Percentiles rank a stretch among this genome's conserved stretches.
phyloP scores from a whole-genome alignment of 2,113 vertebrate species.

The Donacobius atricapilla region DNA sequence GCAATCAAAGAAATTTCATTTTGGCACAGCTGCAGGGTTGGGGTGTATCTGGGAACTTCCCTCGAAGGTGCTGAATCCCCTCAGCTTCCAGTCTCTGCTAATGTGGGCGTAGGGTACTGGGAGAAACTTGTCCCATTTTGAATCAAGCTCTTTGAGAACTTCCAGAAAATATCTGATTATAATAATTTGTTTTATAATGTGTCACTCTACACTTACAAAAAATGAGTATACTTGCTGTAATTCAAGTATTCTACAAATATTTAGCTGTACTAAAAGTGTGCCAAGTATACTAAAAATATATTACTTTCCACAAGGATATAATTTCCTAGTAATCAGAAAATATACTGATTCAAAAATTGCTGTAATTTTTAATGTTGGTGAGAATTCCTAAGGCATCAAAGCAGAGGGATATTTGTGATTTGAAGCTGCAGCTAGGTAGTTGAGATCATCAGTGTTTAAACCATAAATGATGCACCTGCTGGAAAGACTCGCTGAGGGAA shows the following conservation, averaged over 20 bases:
- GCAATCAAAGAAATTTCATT: constrained; percentile 31
- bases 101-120: not conserved
- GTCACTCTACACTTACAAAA: constrained; percentile 49
- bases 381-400: constrained; percentile 9
- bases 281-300: constrained; percentile 65
- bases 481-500: not conserved
- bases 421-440: not conserved
- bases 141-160: constrained; percentile 44
- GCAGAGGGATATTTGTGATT: not conserved
- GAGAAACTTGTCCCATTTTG: constrained; percentile 16
- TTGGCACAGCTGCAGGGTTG: constrained; percentile 25
- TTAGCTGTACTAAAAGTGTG: constrained; percentile 46
- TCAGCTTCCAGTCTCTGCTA: not conserved
- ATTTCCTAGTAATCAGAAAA: constrained; percentile 66
- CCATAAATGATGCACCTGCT: not conserved
- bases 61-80: not conserved
- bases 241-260: constrained; percentile 65
- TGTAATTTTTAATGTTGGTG: constrained; percentile 47
- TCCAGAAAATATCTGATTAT: constrained; percentile 64
- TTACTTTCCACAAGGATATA: constrained; percentile 59
- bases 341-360: constrained; percentile 57
- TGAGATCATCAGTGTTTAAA: constrained; percentile 9
- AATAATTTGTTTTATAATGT: constrained; percentile 66
- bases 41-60: not conserved
- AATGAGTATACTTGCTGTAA: constrained; percentile 65